These are phyloP conservation scores for Rhorus exstirpatorius DNA, from an alignment of 2,888 invertebrate genomes.

Conservation along the genomic window DNA sequence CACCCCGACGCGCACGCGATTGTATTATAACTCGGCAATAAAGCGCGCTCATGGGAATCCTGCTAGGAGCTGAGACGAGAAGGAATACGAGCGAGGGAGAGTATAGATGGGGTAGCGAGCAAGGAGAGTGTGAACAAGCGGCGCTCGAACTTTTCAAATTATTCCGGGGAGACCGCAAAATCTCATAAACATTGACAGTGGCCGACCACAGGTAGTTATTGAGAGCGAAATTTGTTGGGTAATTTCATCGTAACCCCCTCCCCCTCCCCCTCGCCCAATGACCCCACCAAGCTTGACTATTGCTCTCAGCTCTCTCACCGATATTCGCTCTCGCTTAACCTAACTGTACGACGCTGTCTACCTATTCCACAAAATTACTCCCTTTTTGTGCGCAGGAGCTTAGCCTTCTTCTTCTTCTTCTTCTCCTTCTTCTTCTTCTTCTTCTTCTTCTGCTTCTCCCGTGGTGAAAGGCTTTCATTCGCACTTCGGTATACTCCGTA, in stretches of 20 bases:
- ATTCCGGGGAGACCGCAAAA: conserved; percentile 80
- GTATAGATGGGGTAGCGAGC: conserved; percentile 42
- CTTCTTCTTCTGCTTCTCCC: too few relatives aligned
- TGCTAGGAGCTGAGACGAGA: background rate
- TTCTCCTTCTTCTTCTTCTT: too few relatives aligned
- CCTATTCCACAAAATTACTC: background rate
- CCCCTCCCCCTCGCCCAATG: conserved; percentile 27
- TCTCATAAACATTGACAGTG: conserved; percentile 84
- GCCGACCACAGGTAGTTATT: conserved; percentile 81
- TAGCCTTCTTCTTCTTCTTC: conserved; percentile 4
- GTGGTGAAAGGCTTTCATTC: too few relatives aligned
- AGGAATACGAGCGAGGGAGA: conserved; percentile 13
- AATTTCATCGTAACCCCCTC: conserved; percentile 73
- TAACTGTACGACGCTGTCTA: conserved; percentile 23
- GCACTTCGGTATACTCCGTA: too few relatives aligned
- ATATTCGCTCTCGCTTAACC: conserved; percentile 33
- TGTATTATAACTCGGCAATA: conserved; percentile 70
- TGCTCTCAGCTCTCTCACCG: conserved; percentile 46
- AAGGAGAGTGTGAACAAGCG: conserved; percentile 70
- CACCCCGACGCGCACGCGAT: conserved; percentile 68
- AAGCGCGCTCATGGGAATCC: conserved; percentile 67
- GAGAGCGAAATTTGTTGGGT: conserved; percentile 80
- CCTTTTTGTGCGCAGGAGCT: background rate
- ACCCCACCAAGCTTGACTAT: conserved; percentile 52
- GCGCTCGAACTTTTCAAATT: conserved; percentile 78